Evolutionary conservation across 1,140 invertebrate genomes (phyloP).

Genomic region (Pseudomyrmex flavicornis): DNA sequence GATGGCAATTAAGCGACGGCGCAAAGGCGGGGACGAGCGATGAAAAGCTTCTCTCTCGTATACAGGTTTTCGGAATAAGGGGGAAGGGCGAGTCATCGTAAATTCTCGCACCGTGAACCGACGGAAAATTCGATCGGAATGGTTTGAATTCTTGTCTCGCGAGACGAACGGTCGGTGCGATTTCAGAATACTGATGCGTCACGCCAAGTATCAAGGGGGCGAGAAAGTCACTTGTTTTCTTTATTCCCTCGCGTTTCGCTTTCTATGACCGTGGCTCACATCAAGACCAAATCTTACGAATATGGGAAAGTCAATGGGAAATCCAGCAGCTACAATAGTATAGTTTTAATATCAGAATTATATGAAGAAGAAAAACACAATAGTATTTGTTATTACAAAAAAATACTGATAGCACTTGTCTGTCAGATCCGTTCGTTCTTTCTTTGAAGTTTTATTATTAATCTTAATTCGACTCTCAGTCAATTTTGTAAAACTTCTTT

Average conservation of each 20-base stretch:
- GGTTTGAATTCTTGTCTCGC: slow-evolving; percentile 80
- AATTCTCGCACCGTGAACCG: slow-evolving; percentile 76
- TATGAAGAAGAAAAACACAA: not conserved
- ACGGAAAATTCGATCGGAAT: slow-evolving; percentile 82
- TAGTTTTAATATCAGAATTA: not conserved
- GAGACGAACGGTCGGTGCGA: slow-evolving; percentile 81
- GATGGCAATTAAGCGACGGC: slow-evolving; percentile 63
- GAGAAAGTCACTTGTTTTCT: slow-evolving; percentile 72
- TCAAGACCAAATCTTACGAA: slow-evolving; percentile 7
- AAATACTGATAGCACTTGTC: not conserved
- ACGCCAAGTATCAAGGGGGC: slow-evolving; percentile 60
- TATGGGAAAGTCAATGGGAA: slow-evolving; percentile 21
- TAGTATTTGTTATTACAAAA: not conserved
- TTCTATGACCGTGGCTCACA: slow-evolving; percentile 27
- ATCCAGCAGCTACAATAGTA: not conserved
- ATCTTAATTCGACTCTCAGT: too few relatives aligned
- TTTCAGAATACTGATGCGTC: slow-evolving; percentile 82
- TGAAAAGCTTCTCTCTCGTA: not conserved
- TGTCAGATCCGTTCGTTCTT: too few relatives aligned
- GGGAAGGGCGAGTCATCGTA: slow-evolving; percentile 69
- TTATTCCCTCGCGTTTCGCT: slow-evolving; percentile 56
- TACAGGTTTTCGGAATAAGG: slow-evolving; percentile 38
- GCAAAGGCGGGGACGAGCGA: not conserved
- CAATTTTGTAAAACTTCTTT: too few relatives aligned
- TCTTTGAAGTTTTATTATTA: too few relatives aligned